These are phyloP conservation scores for Alviniconcha strummeri DNA, from an alignment of 2,888 invertebrate genomes.

Conservation along the genomic window DNA sequence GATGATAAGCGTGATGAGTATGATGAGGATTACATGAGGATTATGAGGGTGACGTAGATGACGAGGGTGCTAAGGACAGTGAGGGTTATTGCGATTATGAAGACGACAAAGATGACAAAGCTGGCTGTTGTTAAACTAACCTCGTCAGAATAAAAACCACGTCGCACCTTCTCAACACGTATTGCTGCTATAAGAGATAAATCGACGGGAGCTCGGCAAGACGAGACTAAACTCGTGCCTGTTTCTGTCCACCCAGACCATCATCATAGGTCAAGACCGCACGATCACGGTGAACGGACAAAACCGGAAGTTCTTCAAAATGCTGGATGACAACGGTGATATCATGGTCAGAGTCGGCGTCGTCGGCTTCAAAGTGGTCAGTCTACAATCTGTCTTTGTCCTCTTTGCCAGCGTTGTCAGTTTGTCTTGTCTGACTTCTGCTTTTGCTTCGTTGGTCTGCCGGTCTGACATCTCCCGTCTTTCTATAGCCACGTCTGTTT, in stretches of 20 bases:
- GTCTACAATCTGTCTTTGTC: neutral
- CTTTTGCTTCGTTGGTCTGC: neutral
- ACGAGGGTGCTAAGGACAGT: too few relatives aligned
- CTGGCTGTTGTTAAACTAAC: too few relatives aligned
- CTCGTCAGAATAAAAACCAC: too few relatives aligned
- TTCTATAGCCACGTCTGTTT: neutral
- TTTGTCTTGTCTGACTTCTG: neutral
- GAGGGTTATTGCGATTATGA: too few relatives aligned
- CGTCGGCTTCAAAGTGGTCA: constrained; percentile 6
- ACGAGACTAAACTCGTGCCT: too few relatives aligned
- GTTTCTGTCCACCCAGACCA: constrained; percentile 8
- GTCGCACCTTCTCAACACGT: too few relatives aligned
- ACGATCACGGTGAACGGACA: constrained; percentile 21
- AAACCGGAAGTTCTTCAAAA: neutral
- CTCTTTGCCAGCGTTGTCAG: neutral
- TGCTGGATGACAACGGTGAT: neutral
- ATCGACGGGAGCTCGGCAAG: too few relatives aligned
- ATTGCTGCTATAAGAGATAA: too few relatives aligned
- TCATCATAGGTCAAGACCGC: constrained; percentile 23
- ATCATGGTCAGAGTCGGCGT: neutral
- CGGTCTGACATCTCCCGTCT: neutral
- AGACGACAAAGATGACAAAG: too few relatives aligned
- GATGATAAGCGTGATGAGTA: too few relatives aligned
- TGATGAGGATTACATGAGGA: too few relatives aligned
- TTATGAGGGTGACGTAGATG: too few relatives aligned